Base-by-base conservation (phyloP, 2,888 invertebrate species). In the Drosophila seclusa region DNA sequence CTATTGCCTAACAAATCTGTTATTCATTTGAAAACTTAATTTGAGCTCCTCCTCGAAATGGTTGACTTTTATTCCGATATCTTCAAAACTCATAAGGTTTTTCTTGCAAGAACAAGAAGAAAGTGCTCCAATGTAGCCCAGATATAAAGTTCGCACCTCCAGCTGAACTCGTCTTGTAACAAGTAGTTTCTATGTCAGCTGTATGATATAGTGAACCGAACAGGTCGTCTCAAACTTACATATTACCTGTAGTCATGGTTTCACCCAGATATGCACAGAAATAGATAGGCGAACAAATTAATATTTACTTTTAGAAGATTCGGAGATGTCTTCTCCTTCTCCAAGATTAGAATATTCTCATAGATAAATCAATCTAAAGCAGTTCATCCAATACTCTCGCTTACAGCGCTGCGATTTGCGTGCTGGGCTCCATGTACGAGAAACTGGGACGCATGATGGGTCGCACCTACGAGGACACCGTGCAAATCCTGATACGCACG, bases 371-470 rank as follows among this genome's bases (percentile, higher is more conserved):
- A 29, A n/a, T 38, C n/a, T 6, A 13, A 45, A 24, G 16, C 11
- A 10, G 4, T 36, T 54, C 10, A 36, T n/a, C 1, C 4, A 2
- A 7, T 49, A 13, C 6, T 34, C 29, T 21, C 27, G 53, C 13
- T 67, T 94, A 64, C 92, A 99, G 99, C 83, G 98, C 99, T 89
- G 99, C 99, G 21, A 97, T 99, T 88, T 97, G 98, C 84, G 98
- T 99, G 89, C 95, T 98, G 68, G 99, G 99, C 40, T 97, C 97
- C 75, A 98, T 99, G 98, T 99, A 99, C 93, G 98, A 99, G 93
- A 98, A 97, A 93, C 94, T 99, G 27, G 99, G 99, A 1, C 95
- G 99, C 77, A 99, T 99, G 98, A 99, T 99, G 96, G 99, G 99
- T 0, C 94, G 99, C 76, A 98, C 99, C 0, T 99, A 99, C 91